phyloP scores from a whole-genome alignment of 2,797 vertebrate genomes.

The Bovichtus diacanthus region DNA sequence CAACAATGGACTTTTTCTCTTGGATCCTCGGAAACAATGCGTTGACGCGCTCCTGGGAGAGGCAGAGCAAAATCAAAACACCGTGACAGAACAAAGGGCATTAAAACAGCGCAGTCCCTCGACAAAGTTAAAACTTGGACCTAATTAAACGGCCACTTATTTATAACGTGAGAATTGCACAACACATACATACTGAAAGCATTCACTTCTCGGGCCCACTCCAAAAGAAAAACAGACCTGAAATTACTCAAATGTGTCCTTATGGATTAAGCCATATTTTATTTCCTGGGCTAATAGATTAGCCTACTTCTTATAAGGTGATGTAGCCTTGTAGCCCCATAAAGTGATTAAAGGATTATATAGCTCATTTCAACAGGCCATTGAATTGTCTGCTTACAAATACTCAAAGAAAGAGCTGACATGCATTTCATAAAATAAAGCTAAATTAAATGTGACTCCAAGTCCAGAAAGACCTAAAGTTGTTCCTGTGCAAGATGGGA shows the following conservation, averaged over 20 bases:
- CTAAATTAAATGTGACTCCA: not conserved
- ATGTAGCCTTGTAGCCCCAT: constrained; percentile 22
- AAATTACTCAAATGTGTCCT: not conserved
- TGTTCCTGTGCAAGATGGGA: constrained; percentile 1
- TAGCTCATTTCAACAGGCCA: constrained; percentile 13
- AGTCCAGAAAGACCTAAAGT: not conserved
- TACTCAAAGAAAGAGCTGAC: not conserved
- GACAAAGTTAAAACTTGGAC: not conserved
- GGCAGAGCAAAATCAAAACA: constrained; percentile 43
- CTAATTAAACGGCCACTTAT: not conserved
- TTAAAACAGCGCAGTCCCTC: not conserved
- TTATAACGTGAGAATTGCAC: not conserved
- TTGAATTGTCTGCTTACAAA: not conserved
- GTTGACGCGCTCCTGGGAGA: constrained; percentile 47
- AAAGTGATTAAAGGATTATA: constrained; percentile 69
- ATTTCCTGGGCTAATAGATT: constrained; percentile 28
- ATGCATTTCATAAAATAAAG: not conserved
- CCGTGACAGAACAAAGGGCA: not conserved
- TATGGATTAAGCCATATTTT: not conserved
- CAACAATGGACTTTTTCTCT: constrained; percentile 83
- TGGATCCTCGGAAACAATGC: constrained; percentile 71
- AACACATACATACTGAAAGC: not conserved
- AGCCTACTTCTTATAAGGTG: constrained; percentile 50
- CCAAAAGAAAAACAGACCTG: not conserved
- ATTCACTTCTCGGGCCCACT: too few relatives aligned